Conservation (phyloP, 2,888 invertebrate species). For the Autographa pulchrina region DNA sequence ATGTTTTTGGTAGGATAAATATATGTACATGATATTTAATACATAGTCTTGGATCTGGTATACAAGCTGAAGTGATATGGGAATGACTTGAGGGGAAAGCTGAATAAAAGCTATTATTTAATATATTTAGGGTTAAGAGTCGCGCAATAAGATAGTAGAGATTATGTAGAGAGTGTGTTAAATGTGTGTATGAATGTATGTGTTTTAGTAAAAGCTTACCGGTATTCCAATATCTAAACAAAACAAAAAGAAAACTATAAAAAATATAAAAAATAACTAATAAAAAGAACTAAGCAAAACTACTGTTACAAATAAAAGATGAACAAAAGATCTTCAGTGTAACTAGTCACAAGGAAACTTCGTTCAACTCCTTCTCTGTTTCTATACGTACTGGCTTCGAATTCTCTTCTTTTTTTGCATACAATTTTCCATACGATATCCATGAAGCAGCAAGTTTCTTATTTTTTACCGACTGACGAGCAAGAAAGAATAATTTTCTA, state of each 20-base stretch:
- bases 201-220: no score
- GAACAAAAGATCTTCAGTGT: not conserved
- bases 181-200: no score
- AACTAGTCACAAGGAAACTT: not conserved
- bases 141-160: no score
- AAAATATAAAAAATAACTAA: not conserved
- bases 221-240: no score
- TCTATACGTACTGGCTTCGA: not conserved
- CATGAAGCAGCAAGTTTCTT: not conserved
- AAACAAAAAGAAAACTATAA: no score
- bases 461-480: not conserved
- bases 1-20: no score
- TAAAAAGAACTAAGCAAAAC: not conserved
- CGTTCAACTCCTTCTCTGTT: not conserved
- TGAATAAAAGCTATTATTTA: no score
- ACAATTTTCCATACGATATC: not conserved
- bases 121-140: no score
- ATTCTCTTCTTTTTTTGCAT: not conserved
- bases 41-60: no score
- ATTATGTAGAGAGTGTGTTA: no score
- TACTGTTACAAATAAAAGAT: not conserved
- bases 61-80: no score
- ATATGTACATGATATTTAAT: not conserved
- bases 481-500: not conserved
- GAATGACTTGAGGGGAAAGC: no score